A percentile compares a stretch with the other conserved stretches of the same genome.
These are phyloP conservation scores for Lycaon pictus DNA, from an alignment of 2,113 vertebrate genomes.

Conservation along the genomic window DNA sequence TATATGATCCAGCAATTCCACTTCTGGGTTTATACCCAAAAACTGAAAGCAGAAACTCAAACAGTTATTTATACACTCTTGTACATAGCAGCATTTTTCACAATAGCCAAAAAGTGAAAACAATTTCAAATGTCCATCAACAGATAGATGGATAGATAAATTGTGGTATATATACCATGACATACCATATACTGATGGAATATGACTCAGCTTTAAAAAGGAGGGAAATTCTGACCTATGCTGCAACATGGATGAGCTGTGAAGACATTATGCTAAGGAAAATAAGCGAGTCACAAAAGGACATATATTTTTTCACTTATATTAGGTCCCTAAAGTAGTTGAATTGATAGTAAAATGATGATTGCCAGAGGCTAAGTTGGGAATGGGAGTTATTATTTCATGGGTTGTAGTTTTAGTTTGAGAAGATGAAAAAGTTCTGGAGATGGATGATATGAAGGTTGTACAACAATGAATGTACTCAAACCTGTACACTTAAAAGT, in stretches of 20 bases:
- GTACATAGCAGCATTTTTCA: slow-evolving; percentile 20
- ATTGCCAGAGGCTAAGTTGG: neutral
- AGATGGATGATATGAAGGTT: neutral
- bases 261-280: neutral
- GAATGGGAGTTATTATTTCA: neutral
- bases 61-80: neutral
- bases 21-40: neutral
- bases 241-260: neutral
- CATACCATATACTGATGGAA: neutral
- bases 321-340: neutral
- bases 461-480: neutral
- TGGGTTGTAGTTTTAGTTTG: slow-evolving; percentile 36
- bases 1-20: neutral
- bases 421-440: neutral
- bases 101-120: neutral
- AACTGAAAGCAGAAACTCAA: neutral
- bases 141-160: neutral
- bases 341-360: neutral
- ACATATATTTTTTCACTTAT: neutral
- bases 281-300: slow-evolving; percentile 34
- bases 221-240: slow-evolving; percentile 13
- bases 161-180: neutral
- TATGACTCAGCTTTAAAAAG: slow-evolving; percentile 42
- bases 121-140: too few relatives aligned
- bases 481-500: neutral